Evolutionary conservation across 2,888 invertebrate species (phyloP).

Genomic region (Octodonta nipae): DNA sequence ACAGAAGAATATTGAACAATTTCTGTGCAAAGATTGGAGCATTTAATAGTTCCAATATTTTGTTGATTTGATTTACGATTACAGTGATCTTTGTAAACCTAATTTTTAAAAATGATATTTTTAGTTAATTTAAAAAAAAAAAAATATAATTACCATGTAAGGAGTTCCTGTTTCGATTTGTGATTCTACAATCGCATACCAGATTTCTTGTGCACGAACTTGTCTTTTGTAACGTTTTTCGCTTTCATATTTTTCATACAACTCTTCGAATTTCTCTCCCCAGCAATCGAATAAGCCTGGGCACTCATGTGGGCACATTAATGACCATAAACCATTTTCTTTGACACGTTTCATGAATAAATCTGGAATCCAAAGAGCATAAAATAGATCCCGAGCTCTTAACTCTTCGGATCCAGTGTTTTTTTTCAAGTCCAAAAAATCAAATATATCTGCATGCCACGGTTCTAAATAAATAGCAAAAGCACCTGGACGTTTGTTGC

Average conservation of each 20-base stretch:
- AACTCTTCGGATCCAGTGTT: slow-evolving; percentile 87
- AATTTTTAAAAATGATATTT: slow-evolving; percentile 97
- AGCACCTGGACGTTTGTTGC: slow-evolving; percentile 93
- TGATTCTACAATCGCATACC: slow-evolving; percentile 86
- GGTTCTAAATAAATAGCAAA: slow-evolving; percentile 97
- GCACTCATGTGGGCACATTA: slow-evolving; percentile 93
- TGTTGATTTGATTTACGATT: slow-evolving; percentile 96
- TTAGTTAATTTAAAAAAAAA: too few species aligned
- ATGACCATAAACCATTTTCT: slow-evolving; percentile 71
- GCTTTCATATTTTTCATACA: slow-evolving; percentile 76
- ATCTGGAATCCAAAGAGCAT: slow-evolving; percentile 95
- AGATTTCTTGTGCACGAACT: slow-evolving; percentile 72
- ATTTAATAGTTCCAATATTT: slow-evolving; percentile 94
- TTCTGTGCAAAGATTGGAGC: slow-evolving; percentile 95
- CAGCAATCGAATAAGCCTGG: slow-evolving; percentile 83
- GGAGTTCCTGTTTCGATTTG: slow-evolving; percentile 99
- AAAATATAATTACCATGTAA: too few species aligned
- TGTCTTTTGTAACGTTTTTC: slow-evolving; percentile 47
- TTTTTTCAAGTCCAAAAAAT: slow-evolving; percentile 80
- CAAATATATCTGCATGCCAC: slow-evolving; percentile 96
- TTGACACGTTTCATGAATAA: slow-evolving; percentile 93
- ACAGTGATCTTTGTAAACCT: slow-evolving; percentile 90
- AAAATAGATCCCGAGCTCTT: slow-evolving; percentile 88
- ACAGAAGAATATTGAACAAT: slow-evolving; percentile 85
- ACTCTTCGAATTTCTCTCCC: slow-evolving; percentile 85